Evolutionary conservation across 2,797 vertebrate species (phyloP).

Genomic region (Chelonia mydas): DNA sequence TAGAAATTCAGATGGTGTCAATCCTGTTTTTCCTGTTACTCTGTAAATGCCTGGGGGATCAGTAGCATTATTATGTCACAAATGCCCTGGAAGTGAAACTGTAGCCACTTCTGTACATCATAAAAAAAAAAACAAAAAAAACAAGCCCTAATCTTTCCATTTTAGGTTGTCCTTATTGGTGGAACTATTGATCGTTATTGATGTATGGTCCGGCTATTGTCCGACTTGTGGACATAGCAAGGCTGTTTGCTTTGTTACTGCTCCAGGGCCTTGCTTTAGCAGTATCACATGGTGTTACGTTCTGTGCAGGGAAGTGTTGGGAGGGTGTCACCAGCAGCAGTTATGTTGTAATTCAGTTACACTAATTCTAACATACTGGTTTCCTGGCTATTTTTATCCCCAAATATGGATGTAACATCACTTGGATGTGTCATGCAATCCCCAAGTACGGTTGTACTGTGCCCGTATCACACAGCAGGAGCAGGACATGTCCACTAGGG

Average conservation of each 20-base stretch:
- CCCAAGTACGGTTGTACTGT: neutral
- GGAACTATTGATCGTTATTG: neutral
- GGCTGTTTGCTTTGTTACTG: neutral
- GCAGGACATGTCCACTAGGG: neutral
- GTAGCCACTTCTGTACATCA: neutral
- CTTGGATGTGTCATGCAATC: neutral
- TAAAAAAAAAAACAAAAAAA: neutral
- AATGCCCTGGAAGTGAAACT: neutral
- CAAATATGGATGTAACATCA: neutral
- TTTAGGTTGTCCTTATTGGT: neutral
- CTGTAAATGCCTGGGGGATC: neutral
- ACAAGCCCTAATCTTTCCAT: fast-evolving
- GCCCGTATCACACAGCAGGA: neutral
- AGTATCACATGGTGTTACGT: neutral
- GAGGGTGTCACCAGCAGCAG: neutral
- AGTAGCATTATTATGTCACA: neutral
- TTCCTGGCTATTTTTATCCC: neutral
- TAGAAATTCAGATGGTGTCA: neutral
- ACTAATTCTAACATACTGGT: neutral
- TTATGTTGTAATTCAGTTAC: neutral
- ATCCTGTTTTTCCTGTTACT: neutral
- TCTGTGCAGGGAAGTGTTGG: neutral
- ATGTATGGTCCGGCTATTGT: neutral
- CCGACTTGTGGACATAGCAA: neutral
- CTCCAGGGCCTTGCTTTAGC: neutral